Percentiles rank a stretch among this genome's conserved stretches.
Conservation (phyloP, 1,140 invertebrate genomes). For the Drepana arcuata region DNA sequence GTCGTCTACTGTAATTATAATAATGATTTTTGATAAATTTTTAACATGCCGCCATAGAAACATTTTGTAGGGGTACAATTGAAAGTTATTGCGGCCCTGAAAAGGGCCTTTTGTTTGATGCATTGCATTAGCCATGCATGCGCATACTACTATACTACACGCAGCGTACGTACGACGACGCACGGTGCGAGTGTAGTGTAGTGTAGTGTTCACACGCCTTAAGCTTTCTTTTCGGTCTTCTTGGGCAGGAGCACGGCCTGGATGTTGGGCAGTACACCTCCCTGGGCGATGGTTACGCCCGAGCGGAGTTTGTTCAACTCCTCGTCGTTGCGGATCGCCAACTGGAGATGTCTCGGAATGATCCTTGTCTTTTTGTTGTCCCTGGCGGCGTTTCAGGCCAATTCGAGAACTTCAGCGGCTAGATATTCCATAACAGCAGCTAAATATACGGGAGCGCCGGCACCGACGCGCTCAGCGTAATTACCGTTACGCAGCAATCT, state of each 20-base stretch:
- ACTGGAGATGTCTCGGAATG: constrained; percentile 85
- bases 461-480: constrained; percentile 77
- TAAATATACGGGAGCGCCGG: constrained; percentile 78
- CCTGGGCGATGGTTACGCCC: constrained; percentile 87
- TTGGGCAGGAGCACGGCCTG: constrained; percentile 78
- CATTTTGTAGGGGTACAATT: too few relatives aligned
- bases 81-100: too few relatives aligned
- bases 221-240: constrained; percentile 53
- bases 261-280: constrained; percentile 87
- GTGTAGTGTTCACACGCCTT: too few relatives aligned
- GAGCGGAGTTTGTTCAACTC: constrained; percentile 85
- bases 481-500: constrained; percentile 78
- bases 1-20: too few relatives aligned
- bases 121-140: too few relatives aligned
- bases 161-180: too few relatives aligned
- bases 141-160: too few relatives aligned
- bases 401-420: constrained; percentile 76
- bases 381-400: constrained; percentile 83
- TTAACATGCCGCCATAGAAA: too few relatives aligned
- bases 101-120: too few relatives aligned
- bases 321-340: constrained; percentile 90
- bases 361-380: constrained; percentile 78
- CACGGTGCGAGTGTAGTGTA: too few relatives aligned
- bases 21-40: too few relatives aligned
- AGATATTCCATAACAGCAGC: constrained; percentile 75